Evolutionary conservation across 1,140 invertebrate species (phyloP).

Genomic region (Euborellia annulipes): DNA sequence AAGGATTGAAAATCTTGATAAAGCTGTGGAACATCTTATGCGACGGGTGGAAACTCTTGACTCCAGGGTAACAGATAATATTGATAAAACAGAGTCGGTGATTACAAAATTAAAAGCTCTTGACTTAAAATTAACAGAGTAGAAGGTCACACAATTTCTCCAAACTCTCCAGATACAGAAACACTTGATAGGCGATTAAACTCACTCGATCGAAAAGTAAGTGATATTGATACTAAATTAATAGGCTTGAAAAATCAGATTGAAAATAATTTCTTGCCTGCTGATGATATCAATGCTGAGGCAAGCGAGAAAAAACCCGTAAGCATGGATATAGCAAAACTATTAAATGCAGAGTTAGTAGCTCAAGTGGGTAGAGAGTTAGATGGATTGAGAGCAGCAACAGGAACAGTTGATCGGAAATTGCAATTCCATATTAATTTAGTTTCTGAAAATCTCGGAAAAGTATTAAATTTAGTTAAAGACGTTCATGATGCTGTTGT

Average conservation of each 20-base stretch:
- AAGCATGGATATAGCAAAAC: conserved; percentile 63
- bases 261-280: conserved; percentile 60
- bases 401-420: conserved; percentile 63
- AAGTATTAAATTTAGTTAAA: conserved; percentile 54
- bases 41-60: conserved; percentile 63
- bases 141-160: too few relatives aligned
- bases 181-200: conserved; percentile 44
- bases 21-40: conserved; percentile 71
- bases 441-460: conserved; percentile 61
- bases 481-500: conserved; percentile 67
- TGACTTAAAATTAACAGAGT: conserved; percentile 40
- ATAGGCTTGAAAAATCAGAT: conserved; percentile 61
- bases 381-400: conserved; percentile 51
- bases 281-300: conserved; percentile 65
- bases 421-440: conserved; percentile 69
- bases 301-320: conserved; percentile 71
- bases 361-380: conserved; percentile 58
- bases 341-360: conserved; percentile 56
- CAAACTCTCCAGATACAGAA: neutral
- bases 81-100: conserved; percentile 65
- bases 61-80: conserved; percentile 60
- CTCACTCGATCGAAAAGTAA: conserved; percentile 62
- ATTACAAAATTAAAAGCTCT: conserved; percentile 54
- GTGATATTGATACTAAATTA: conserved; percentile 61
- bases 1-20: conserved; percentile 70